A percentile compares a stretch with the other conserved stretches of the same genome.
These are phyloP conservation scores for Junonia oenone DNA, from an alignment of 2,888 invertebrate species.

Conservation along the genomic window DNA sequence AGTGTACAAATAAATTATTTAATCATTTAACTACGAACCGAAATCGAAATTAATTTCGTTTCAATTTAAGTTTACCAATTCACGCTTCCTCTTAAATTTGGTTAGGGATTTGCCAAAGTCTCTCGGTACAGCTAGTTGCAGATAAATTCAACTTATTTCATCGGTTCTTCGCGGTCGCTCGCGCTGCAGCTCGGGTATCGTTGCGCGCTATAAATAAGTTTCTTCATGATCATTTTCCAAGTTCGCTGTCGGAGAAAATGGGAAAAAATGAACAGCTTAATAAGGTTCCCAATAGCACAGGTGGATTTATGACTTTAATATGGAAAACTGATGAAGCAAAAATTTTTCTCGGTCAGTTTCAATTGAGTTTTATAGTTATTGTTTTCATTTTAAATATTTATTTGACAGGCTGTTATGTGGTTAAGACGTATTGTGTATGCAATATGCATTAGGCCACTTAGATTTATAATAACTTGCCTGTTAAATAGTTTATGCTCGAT, in stretches of 20 bases:
- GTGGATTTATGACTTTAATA: conserved; percentile 4
- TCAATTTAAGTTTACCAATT: conserved; percentile 37
- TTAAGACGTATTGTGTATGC: background rate
- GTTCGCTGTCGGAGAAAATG: conserved; percentile 4
- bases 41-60: conserved; percentile 34
- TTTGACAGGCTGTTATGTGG: background rate
- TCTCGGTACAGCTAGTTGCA: conserved; percentile 28
- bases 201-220: conserved; percentile 13
- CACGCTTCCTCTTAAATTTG: conserved; percentile 34
- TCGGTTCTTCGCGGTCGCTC: conserved; percentile 20
- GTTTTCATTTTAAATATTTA: conserved; percentile 1
- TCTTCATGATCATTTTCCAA: conserved; percentile 8
- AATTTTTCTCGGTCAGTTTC: background rate
- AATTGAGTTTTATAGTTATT: conserved; percentile 2
- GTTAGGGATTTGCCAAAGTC: conserved; percentile 25
- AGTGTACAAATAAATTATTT: conserved; percentile 28
- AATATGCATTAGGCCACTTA: background rate
- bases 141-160: conserved; percentile 30
- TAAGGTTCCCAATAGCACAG: conserved; percentile 2
- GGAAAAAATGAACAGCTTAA: conserved; percentile 1
- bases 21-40: conserved; percentile 25
- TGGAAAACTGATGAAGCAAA: background rate
- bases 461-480: background rate
- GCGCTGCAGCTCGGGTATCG: conserved; percentile 8
- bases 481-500: no score